These are phyloP conservation scores for Mellilla xanthometata DNA, from an alignment of 2,888 invertebrate genomes.

Conservation along the genomic window DNA sequence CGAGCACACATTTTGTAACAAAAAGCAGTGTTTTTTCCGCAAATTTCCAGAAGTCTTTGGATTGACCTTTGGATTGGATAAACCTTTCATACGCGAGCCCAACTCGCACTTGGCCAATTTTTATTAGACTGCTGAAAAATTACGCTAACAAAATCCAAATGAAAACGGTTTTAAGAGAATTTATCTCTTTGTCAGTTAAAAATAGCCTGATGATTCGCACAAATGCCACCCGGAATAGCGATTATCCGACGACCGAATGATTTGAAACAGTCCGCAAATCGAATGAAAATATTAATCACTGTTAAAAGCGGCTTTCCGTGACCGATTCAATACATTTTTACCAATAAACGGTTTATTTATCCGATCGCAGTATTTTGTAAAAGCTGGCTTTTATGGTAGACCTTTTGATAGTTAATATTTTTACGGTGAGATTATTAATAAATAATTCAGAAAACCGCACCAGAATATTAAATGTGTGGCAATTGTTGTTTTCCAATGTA, in stretches of 20 bases:
- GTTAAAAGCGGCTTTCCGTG: slow-evolving; percentile 18
- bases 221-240: slow-evolving; percentile 18
- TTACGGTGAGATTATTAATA: too few species aligned
- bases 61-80: too few species aligned
- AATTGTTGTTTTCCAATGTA: too few species aligned
- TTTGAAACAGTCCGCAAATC: slow-evolving; percentile 20
- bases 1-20: too few species aligned
- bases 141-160: too few species aligned
- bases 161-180: background rate
- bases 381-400: slow-evolving; percentile 2
- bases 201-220: slow-evolving; percentile 26
- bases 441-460: too few species aligned
- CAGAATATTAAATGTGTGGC: too few species aligned
- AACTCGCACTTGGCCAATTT: too few species aligned
- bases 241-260: slow-evolving; percentile 6
- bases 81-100: too few species aligned
- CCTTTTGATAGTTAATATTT: background rate
- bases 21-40: too few species aligned
- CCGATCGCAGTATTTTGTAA: slow-evolving; percentile 7
- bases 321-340: slow-evolving; percentile 8
- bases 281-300: slow-evolving; percentile 25
- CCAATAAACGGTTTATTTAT: slow-evolving; percentile 7
- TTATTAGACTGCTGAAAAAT: too few species aligned
- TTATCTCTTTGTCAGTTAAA: background rate
- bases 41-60: too few species aligned